A percentile compares a stretch with the other conserved stretches of the same genome.
phyloP scores from a whole-genome alignment of 1,140 invertebrate species.

The Procambarus clarkii region DNA sequence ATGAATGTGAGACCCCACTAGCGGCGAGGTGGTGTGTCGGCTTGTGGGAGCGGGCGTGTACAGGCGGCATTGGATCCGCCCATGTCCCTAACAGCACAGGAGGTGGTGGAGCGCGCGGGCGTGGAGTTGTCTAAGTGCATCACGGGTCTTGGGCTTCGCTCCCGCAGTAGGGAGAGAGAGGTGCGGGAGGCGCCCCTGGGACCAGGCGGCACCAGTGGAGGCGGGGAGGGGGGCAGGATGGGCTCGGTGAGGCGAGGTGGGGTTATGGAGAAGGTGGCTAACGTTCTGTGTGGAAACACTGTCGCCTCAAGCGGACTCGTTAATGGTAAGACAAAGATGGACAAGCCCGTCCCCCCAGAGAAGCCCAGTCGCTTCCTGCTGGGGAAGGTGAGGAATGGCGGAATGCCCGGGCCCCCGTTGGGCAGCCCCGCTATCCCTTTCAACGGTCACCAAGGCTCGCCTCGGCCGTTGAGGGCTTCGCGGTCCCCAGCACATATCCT shows the following conservation, averaged over 20 bases:
- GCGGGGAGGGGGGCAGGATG: constrained; percentile 25
- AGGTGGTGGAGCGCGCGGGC: constrained; percentile 90
- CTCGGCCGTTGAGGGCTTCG: constrained; percentile 63
- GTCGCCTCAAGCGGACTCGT: constrained; percentile 63
- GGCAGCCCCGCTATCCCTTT: constrained; percentile 51
- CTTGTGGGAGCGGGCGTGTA: constrained; percentile 24
- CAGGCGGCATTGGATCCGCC: constrained; percentile 44
- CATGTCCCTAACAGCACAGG: constrained; percentile 76
- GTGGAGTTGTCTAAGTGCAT: constrained; percentile 91
- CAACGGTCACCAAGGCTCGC: constrained; percentile 71
- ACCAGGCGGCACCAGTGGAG: constrained; percentile 85
- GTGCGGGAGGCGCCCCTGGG: constrained; percentile 75
- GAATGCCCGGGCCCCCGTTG: constrained; percentile 40
- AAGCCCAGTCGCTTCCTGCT: constrained; percentile 72
- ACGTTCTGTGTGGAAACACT: constrained; percentile 84
- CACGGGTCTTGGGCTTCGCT: constrained; percentile 81
- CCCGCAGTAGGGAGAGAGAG: constrained; percentile 72
- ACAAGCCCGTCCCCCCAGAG: constrained; percentile 70
- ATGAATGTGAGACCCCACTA: background rate
- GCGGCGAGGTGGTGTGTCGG: background rate
- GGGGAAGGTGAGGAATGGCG: constrained; percentile 73
- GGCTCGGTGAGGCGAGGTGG: constrained; percentile 75
- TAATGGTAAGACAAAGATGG: constrained; percentile 57
- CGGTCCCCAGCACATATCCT: constrained; percentile 46
- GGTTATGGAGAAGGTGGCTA: constrained; percentile 90